A percentile compares a stretch with the other conserved stretches of the same genome.
These are phyloP conservation scores for Adelges cooleyi DNA, from an alignment of 1,140 invertebrate species.

Conservation along the genomic window DNA sequence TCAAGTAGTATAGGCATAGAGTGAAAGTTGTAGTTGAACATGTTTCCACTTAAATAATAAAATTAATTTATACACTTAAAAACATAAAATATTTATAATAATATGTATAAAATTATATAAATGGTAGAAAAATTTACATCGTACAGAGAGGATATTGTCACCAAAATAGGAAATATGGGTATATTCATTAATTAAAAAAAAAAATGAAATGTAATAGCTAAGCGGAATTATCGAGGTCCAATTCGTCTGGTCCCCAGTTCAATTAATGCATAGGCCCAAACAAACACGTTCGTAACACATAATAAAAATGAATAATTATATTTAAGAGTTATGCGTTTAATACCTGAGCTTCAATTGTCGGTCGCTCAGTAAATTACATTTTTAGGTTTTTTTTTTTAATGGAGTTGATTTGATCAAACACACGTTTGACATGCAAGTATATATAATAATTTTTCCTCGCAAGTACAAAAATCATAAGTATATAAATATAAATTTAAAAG, in stretches of 20 bases:
- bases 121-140: slow-evolving; percentile 29
- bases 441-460: neutral
- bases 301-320: slow-evolving; percentile 24
- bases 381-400: neutral
- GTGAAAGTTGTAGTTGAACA: slow-evolving; percentile 3
- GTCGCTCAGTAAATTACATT: neutral
- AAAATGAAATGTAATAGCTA: slow-evolving; percentile 23
- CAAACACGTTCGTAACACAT: slow-evolving; percentile 22
- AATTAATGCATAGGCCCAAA: slow-evolving; percentile 24
- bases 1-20: neutral
- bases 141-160: slow-evolving; percentile 28
- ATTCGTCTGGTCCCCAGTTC: slow-evolving; percentile 23
- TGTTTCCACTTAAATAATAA: slow-evolving; percentile 25
- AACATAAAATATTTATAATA: slow-evolving; percentile 28
- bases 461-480: neutral
- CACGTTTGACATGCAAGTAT: neutral
- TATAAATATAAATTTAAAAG: neutral
- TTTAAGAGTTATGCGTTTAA: slow-evolving; percentile 14
- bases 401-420: slow-evolving; percentile 5
- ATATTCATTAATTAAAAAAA: slow-evolving; percentile 20
- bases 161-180: slow-evolving; percentile 25
- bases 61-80: slow-evolving; percentile 29
- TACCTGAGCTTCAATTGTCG: neutral
- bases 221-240: slow-evolving; percentile 25
- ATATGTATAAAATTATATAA: slow-evolving; percentile 29